phyloP scores from a whole-genome alignment of 2,113 vertebrate genomes.

The Telmatochromis brachygnathus region DNA sequence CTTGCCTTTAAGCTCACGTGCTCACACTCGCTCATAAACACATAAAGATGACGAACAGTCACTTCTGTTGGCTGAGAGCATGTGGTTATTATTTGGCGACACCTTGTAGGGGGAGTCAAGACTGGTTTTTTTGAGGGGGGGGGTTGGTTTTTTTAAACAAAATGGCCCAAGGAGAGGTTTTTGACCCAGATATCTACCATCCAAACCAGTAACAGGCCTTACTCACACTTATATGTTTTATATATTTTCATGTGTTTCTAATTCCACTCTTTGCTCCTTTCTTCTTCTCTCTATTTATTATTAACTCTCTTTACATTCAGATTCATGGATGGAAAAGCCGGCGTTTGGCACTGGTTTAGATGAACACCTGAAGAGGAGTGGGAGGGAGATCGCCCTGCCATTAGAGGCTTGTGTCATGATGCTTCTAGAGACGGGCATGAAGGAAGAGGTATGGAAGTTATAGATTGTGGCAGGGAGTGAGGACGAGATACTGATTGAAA shows the following conservation, averaged over 20 bases:
- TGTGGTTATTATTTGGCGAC: conserved; percentile 39
- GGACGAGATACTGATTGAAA: background rate
- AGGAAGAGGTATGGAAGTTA: conserved; percentile 81
- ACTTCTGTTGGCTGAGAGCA: background rate
- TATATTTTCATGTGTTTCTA: background rate
- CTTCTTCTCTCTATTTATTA: background rate
- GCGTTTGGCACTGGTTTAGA: conserved; percentile 90
- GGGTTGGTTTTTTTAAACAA: background rate
- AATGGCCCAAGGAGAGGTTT: background rate
- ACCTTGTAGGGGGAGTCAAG: background rate
- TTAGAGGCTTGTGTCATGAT: conserved; percentile 97
- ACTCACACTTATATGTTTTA: background rate
- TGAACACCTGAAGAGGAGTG: conserved; percentile 91
- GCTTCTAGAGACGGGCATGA: conserved; percentile 96
- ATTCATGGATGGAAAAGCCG: conserved; percentile 96
- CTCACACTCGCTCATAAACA: background rate
- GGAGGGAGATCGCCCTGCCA: conserved; percentile 89
- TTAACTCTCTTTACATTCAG: conserved; percentile 55
- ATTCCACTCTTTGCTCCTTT: background rate
- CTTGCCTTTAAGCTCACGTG: background rate
- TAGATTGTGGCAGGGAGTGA: background rate
- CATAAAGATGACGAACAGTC: background rate
- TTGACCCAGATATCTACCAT: conserved; percentile 20
- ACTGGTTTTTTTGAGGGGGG: background rate
- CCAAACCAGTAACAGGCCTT: conserved; percentile 4